Conservation (phyloP, 2,888 invertebrate genomes). For the Bombyx huttoni region DNA sequence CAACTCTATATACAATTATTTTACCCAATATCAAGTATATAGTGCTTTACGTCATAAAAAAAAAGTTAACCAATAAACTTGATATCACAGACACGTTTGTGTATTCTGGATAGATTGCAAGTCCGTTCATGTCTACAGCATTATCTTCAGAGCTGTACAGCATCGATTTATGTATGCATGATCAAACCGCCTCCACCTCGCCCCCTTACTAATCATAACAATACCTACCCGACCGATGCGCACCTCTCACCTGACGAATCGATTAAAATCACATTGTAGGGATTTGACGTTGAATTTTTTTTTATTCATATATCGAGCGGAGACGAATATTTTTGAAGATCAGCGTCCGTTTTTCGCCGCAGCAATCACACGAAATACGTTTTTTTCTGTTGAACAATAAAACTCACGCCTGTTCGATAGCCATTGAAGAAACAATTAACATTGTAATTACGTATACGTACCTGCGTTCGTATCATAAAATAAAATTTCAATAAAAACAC, state of each 20-base stretch:
- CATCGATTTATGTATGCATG: constrained; percentile 68
- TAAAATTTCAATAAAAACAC: background rate
- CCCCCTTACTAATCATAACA: constrained; percentile 32
- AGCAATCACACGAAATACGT: background rate
- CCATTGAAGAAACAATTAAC: background rate
- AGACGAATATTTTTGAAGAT: background rate
- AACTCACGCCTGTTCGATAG: background rate
- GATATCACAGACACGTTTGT: background rate
- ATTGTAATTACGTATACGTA: background rate
- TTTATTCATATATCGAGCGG: background rate
- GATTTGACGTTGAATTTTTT: background rate
- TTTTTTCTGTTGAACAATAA: background rate
- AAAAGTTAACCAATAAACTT: too few relatives aligned
- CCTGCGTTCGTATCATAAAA: background rate
- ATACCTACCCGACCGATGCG: constrained; percentile 32
- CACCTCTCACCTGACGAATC: background rate
- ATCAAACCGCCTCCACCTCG: constrained; percentile 46
- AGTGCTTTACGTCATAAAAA: too few relatives aligned
- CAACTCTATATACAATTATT: constrained; percentile 6
- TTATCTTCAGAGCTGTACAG: constrained; percentile 63
- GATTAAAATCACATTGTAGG: background rate
- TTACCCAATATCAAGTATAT: too few relatives aligned
- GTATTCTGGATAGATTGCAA: background rate
- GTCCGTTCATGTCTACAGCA: constrained; percentile 52
- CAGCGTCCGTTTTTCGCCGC: background rate